Conservation (phyloP, 2,113 vertebrate species). For the Motacilla alba region DNA sequence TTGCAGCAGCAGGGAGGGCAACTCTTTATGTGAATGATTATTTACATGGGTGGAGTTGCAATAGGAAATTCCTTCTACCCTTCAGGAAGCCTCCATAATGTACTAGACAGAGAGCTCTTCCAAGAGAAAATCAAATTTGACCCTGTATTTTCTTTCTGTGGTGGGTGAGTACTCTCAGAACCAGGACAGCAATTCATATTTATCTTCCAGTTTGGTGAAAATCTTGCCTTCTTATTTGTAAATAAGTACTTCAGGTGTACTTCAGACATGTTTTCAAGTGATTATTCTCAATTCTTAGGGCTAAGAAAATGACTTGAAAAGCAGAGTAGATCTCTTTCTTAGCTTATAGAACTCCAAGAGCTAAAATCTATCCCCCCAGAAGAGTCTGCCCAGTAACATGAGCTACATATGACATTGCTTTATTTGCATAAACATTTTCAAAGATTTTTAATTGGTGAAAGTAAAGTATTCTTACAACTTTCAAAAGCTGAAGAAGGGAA, state of each 20-base stretch:
- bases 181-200: background rate
- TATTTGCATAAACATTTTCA: background rate
- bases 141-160: background rate
- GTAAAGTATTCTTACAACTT: background rate
- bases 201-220: background rate
- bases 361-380: rapidly evolving
- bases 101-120: rapidly evolving
- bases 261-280: background rate
- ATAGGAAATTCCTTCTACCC: background rate
- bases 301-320: background rate
- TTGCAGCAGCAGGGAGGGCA: background rate
- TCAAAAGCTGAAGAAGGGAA: background rate
- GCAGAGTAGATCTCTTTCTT: background rate
- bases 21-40: rapidly evolving
- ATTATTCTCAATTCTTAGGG: background rate
- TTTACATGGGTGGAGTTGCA: rapidly evolving
- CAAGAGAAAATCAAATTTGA: background rate
- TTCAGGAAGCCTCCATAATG: background rate
- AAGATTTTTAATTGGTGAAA: background rate
- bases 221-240: background rate
- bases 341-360: background rate
- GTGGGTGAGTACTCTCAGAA: background rate
- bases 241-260: background rate
- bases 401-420: background rate
- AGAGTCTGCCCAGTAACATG: background rate